Percentiles rank a stretch among this genome's conserved stretches.
Evolutionary conservation across 30 jellyfish, hydroid and myxozoan genomes (phyloP).

Genomic region (Chrysaora quinquecirrha): DNA sequence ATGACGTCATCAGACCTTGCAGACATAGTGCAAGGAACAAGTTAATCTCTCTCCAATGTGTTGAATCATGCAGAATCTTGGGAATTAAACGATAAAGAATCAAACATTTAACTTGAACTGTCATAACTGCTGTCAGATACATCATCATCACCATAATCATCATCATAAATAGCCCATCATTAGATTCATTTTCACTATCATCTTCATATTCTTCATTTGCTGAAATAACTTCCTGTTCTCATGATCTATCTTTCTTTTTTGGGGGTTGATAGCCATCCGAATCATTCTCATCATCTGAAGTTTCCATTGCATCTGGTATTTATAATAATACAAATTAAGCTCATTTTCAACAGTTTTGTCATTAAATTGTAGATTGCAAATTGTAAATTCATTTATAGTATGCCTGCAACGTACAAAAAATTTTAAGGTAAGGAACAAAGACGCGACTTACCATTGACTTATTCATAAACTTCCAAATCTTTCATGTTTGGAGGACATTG

Average conservation of each 20-base stretch:
- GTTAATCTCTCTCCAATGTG: neutral
- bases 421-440: neutral
- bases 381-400: slow-evolving; percentile 11
- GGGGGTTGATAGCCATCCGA: slow-evolving; percentile 31
- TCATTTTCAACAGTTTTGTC: slow-evolving; percentile 10
- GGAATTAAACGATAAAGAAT: neutral
- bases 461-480: slow-evolving; percentile 10
- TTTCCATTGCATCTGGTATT: slow-evolving; percentile 10
- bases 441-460: slow-evolving; percentile 31
- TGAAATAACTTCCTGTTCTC: neutral
- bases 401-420: slow-evolving; percentile 7
- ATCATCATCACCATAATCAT: neutral
- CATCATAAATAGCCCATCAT: neutral
- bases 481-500: slow-evolving; percentile 32
- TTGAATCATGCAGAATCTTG: neutral
- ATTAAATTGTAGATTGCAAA: slow-evolving; percentile 10
- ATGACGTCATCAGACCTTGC: neutral
- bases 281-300: slow-evolving; percentile 27
- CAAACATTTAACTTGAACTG: slow-evolving; percentile 16
- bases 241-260: slow-evolving; percentile 12
- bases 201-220: neutral
- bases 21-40: neutral
- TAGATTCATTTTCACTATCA: neutral
- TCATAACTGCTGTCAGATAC: slow-evolving; percentile 5
- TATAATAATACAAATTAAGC: neutral